Evolutionary conservation across 2,797 vertebrate genomes (phyloP), one percentile per base, ranked within the genome.

Genomic region (Megaceryle alcyon): DNA sequence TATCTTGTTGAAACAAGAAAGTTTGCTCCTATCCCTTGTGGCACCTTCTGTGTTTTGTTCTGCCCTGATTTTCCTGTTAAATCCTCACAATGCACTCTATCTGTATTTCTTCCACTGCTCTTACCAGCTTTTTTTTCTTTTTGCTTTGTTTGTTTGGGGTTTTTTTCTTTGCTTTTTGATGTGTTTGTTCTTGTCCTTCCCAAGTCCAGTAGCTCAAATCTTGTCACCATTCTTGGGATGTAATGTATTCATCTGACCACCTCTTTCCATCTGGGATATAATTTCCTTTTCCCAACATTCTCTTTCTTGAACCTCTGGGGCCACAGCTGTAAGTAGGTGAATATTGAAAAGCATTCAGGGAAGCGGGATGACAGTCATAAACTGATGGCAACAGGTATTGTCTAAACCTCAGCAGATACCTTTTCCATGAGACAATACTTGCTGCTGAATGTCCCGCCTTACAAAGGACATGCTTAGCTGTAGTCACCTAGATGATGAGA

Each of bases 1-100:
- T 71, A 2, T 68, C 88, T 71, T 90, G 80, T n/a, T 77, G 90
- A 54, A 94, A 95, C 63, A 84, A 87, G 75, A 60, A 88, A 88
- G 79, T 92, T 95, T 95, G 56, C 39, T 77, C 41, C 0, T 10
- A 46, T 94, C 80, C 61, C 60, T 88, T 51, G 61, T 68, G 82
- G 68, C 23, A 1, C 51, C 70, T 89, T 85, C 41, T 78, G 77
- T 56, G 37, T 81, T 82, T 79, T 83, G 57, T 72, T 89, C 72
- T 92, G 41, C 44, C 75, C 44, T 37, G 35, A 51, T 88, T 87
- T 92, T 63, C 79, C 44, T 70, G 51, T 68, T 80, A 85, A 81
- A 85, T 64, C 43, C 26, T 63, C 56, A 35, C 48, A 33, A 35
- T 48, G 25, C 21, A 29, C 10, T 78, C 92, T 35, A 61, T 53